Percentiles rank a stretch among this genome's conserved stretches.
phyloP scores from a whole-genome alignment of 1,140 invertebrate genomes.

The Drosophila nigrodunni region DNA sequence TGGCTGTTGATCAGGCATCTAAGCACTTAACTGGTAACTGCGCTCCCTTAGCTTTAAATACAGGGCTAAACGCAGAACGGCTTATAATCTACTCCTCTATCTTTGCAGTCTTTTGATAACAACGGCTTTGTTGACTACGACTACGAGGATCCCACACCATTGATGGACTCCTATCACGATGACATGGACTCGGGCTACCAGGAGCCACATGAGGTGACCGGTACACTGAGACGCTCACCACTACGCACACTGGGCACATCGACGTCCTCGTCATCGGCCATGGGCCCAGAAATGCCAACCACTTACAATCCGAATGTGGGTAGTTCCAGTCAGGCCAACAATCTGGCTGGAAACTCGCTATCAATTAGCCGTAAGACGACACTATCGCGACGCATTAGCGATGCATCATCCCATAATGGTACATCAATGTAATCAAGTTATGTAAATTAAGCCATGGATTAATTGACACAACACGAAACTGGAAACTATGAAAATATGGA shows the following conservation, averaged over 20 bases:
- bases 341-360: conserved; percentile 75
- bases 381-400: conserved; percentile 87
- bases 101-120: conserved; percentile 88
- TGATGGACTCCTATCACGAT: conserved; percentile 90
- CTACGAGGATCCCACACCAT: conserved; percentile 89
- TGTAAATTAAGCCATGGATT: conserved; percentile 56
- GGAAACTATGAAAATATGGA: neutral
- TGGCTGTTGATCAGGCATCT: no score
- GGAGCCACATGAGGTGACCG: conserved; percentile 85
- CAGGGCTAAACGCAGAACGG: no score
- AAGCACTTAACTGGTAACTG: no score
- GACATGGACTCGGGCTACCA: conserved; percentile 86
- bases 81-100: conserved; percentile 10
- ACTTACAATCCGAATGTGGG: conserved; percentile 40
- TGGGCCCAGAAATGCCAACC: conserved; percentile 91
- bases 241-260: conserved; percentile 79
- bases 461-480: conserved; percentile 10
- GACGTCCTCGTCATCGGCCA: conserved; percentile 88
- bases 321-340: conserved; percentile 28
- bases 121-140: conserved; percentile 90
- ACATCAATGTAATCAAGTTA: conserved; percentile 72
- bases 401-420: conserved; percentile 86
- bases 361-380: conserved; percentile 86
- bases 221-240: conserved; percentile 85
- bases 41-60: no score